Base-by-base conservation (phyloP, 2,797 vertebrate genomes). In the Natrix natrix region DNA sequence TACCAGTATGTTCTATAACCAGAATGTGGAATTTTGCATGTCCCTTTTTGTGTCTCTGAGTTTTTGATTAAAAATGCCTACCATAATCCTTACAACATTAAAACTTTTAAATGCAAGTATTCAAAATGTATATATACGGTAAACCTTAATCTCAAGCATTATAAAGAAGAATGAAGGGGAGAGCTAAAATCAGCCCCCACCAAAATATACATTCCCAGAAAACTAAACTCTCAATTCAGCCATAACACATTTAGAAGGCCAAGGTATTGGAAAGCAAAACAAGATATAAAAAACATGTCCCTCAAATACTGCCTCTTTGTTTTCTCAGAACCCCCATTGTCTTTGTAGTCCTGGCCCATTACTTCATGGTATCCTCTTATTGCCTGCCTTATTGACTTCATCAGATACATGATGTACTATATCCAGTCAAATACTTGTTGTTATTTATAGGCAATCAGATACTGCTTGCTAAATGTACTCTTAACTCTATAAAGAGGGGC, bases 61-160 rank as follows among this genome's bases (percentile, higher is more conserved):
- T 3, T 57, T 26, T 78, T 11, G 8, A 78, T 43, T 78, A 59
- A 91, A 37, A 22, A 57, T 57, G 32, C 14, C 4, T 48, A 83
- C 20, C 20, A 48, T 24, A 83, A 59, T 37, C 87, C 32, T 2
- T 7, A 91, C 37, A 91, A 37, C 93, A 92, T 26, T 48, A 89
- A 60, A 13, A 8, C 28, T 83, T 74, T 83, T 89, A 83, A 48
- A 17, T 12, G 6, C 32, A 90, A 95, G 55, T 94, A 94, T 96
- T 95, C 88, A 12, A 93, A 86, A 92, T 92, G 24, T 22, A 20
- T 78, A 95, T 96, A 95, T 95, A 52, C 5, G 48, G 48, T 52
- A 66, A 1, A 17, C 28, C 69, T 91, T 78, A 8, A 28, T 92
- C 95, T 97, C 97, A 48, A 87, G 52, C 88, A 88, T 48, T 88